Percentiles rank a stretch among this genome's conserved stretches.
phyloP scores from a whole-genome alignment of 2,113 vertebrate genomes.

The Lethenteron reissneri region DNA sequence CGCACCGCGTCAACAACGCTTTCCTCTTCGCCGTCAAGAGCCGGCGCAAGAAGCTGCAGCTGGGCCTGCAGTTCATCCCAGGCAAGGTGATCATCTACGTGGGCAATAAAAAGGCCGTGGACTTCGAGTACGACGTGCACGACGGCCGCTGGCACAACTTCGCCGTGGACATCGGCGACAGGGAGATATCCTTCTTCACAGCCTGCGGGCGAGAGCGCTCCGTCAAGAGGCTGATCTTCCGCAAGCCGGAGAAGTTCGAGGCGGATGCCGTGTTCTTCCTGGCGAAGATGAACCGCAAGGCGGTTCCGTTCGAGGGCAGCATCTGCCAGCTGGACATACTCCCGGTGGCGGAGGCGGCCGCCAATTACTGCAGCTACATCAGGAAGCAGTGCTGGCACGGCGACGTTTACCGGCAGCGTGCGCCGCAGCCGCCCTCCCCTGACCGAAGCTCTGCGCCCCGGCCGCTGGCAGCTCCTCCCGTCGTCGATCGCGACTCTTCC shows the following conservation, averaged over 20 bases:
- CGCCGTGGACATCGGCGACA: slow-evolving; percentile 34
- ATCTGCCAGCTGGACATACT: slow-evolving; percentile 79
- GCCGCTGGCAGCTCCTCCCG: no score
- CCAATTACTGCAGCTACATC: slow-evolving; percentile 59
- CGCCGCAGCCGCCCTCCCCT: not conserved
- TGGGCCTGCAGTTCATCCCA: slow-evolving; percentile 64
- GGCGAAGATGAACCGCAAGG: slow-evolving; percentile 55
- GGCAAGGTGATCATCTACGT: slow-evolving; percentile 45
- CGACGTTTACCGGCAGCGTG: not conserved
- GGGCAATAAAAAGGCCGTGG: slow-evolving; percentile 39
- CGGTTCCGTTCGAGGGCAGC: slow-evolving; percentile 47
- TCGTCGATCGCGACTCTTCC: no score
- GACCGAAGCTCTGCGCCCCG: not conserved
- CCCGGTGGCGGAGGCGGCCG: slow-evolving; percentile 47
- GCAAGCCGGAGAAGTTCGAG: slow-evolving; percentile 28
- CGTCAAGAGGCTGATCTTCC: slow-evolving; percentile 28
- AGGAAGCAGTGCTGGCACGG: slow-evolving; percentile 53
- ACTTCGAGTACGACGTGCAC: slow-evolving; percentile 50
- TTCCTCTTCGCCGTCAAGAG: slow-evolving; percentile 71
- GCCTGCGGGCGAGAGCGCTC: slow-evolving; percentile 45
- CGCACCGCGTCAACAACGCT: slow-evolving; percentile 53
- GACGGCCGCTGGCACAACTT: slow-evolving; percentile 53
- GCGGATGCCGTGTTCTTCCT: slow-evolving; percentile 39
- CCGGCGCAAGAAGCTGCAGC: slow-evolving; percentile 42
- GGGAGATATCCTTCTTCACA: slow-evolving; percentile 37